Base-by-base conservation (phyloP, 1,140 invertebrate genomes). In the Procambarus clarkii region DNA sequence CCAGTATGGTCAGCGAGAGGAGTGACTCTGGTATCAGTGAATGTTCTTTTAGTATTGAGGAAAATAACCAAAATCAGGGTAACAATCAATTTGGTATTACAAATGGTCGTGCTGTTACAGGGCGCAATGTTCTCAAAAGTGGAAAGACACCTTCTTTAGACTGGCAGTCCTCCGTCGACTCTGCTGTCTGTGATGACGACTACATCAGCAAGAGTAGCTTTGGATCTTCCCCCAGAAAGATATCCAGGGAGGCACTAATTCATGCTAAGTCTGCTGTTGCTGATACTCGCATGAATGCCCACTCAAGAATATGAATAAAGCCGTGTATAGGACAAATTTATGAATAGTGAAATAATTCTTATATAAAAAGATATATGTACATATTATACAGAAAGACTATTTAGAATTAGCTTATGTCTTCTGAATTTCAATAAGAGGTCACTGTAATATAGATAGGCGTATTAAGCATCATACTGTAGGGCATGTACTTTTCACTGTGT, bases 1-100 rank as follows among this genome's bases (percentile, higher is more conserved):
- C 96, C 92, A 98, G 97, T 94, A 95, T 95, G 2, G 94, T 98
- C 44, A 97, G 97, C 93, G 95, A 96, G 50, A 95, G 95, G 88
- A 97, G 97, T 93, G 95, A 97, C 34, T 96, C 96, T 46, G 95
- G 93, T 88, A 92, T 93, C 81, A 93, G 93, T 91, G 93, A 93
- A 76, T 92, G 92, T 90, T 93, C 93, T n/a, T 86, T 88, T 64
- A 69, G 71, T 79, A 76, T 93, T 85, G 92, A 93, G 15, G 92
- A 93, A 69, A 92, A 93, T 82, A 90, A 81, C 78, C 91, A 89
- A 24, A 87, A 85, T 45, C 24, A 34, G 11, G 58, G 46, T 21
- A 81, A 78, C 18, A 88, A 84, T 71, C 81, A 86, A 54, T 92
- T 88, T 69, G 80, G 87, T 78, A 80, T 91, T 34, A 93, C 88